Conservation (phyloP, 2,113 vertebrate species). For the Siphamia tubifer region DNA sequence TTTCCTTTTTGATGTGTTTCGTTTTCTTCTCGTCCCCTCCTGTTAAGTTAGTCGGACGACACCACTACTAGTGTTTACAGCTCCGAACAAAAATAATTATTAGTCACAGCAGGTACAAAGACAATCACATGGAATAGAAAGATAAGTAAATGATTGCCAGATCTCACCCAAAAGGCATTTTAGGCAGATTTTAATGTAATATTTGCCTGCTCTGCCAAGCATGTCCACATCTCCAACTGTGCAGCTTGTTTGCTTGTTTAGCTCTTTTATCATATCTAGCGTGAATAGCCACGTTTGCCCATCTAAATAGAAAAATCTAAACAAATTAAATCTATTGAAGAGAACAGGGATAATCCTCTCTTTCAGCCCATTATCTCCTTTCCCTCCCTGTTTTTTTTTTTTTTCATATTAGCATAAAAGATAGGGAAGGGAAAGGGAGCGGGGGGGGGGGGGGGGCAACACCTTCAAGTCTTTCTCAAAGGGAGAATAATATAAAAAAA, state of each 20-base stretch:
- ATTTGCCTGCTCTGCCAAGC: constrained; percentile 27
- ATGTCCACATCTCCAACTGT: background rate
- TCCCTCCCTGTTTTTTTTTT: constrained; percentile 13
- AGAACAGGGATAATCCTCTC: constrained; percentile 61
- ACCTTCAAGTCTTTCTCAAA: constrained; percentile 43
- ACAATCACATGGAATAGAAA: background rate
- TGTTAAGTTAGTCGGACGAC: too few species aligned
- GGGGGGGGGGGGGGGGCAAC: background rate
- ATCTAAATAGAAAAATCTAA: constrained; percentile 70
- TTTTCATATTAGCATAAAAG: constrained; percentile 53
- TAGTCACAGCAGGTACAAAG: background rate
- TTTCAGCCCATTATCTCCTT: constrained; percentile 45
- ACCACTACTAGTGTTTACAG: constrained; percentile 39
- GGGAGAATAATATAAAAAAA: constrained; percentile 10
- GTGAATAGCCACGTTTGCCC: constrained; percentile 46
- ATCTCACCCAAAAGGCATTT: constrained; percentile 21
- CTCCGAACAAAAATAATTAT: background rate
- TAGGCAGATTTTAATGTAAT: constrained; percentile 41
- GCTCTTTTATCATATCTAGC: constrained; percentile 43
- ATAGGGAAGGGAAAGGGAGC: constrained; percentile 14
- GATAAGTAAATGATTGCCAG: constrained; percentile 27
- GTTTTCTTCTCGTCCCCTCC: background rate
- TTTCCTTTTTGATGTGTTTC: constrained; percentile 8
- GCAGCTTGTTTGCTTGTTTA: constrained; percentile 38
- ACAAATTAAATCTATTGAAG: constrained; percentile 62